Conservation (phyloP, 2,797 vertebrate genomes). For the Benthosema pterotum region DNA sequence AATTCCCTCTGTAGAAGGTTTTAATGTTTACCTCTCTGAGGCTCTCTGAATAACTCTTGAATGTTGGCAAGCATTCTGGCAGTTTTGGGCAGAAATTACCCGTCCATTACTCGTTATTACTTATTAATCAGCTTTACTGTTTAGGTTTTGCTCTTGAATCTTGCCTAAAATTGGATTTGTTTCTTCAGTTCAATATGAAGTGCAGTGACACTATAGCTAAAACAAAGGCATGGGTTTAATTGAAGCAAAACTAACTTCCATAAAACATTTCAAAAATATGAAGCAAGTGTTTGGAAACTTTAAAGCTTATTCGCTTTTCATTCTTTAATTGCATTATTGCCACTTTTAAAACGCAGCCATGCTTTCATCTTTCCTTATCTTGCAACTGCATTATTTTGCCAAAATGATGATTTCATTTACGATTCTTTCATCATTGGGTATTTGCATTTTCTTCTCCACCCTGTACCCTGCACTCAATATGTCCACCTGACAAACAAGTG, state of each 20-base stretch:
- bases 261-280: no score
- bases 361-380: no score
- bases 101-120: constrained; percentile 7
- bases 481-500: no score
- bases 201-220: not conserved
- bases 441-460: no score
- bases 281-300: no score
- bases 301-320: no score
- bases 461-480: no score
- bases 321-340: no score
- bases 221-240: not conserved
- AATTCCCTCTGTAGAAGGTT: constrained; percentile 8
- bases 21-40: not conserved
- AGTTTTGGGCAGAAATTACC: constrained; percentile 19
- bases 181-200: not conserved
- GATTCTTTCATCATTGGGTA: no score
- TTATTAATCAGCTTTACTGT: not conserved
- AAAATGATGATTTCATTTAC: no score
- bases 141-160: not conserved
- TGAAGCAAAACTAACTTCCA: not conserved
- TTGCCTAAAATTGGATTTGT: not conserved
- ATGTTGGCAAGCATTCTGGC: not conserved
- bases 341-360: no score
- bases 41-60: not conserved
- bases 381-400: no score